Conservation (phyloP, 2,888 invertebrate genomes). For the Dryococelus australis region DNA sequence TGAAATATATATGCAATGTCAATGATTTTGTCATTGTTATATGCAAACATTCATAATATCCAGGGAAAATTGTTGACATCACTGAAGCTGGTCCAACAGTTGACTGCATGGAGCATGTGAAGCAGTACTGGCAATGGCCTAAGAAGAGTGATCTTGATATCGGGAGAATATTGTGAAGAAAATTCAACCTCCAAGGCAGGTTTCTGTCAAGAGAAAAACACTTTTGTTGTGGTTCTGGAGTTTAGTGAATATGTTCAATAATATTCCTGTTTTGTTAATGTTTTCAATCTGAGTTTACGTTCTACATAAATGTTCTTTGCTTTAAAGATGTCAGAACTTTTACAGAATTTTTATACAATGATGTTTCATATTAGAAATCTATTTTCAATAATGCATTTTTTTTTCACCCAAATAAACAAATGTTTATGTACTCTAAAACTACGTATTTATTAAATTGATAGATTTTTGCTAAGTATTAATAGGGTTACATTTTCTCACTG, state of each 20-base stretch:
- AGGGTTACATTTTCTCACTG: not conserved
- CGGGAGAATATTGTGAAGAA: conserved; percentile 4
- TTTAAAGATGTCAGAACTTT: not conserved
- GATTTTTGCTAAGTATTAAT: not conserved
- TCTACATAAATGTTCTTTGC: not conserved
- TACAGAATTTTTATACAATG: not conserved
- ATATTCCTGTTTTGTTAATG: conserved; percentile 25
- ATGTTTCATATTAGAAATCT: not conserved
- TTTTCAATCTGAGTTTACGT: not conserved
- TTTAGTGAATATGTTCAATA: conserved; percentile 9
- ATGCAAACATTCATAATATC: not conserved
- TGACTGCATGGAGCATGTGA: not conserved
- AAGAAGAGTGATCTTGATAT: too few species aligned
- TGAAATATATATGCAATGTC: not conserved
- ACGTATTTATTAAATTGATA: not conserved
- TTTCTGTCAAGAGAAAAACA: not conserved
- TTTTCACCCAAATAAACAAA: not conserved
- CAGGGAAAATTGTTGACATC: not conserved
- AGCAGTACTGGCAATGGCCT: not conserved
- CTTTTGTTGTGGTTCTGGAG: not conserved
- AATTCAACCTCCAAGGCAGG: not conserved
- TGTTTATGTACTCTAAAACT: not conserved
- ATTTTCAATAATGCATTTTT: not conserved
- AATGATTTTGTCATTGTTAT: conserved; percentile 27
- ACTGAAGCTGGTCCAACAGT: not conserved